These are phyloP conservation scores for Torymus tubicola DNA, from an alignment of 2,888 invertebrate genomes.

Conservation along the genomic window DNA sequence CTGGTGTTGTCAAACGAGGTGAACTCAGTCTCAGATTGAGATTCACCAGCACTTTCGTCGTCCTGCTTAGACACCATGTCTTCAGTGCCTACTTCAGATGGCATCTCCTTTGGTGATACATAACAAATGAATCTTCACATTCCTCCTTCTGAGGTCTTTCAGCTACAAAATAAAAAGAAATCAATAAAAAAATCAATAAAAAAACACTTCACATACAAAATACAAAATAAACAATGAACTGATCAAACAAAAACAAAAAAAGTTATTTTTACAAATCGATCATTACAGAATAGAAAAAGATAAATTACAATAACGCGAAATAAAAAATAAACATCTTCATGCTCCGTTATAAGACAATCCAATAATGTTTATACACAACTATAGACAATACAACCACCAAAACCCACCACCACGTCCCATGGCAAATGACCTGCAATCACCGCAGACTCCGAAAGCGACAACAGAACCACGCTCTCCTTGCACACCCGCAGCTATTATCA, in stretches of 20 bases:
- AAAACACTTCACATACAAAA: neutral
- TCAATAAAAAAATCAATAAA: slow-evolving; percentile 1
- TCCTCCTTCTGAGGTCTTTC: slow-evolving; percentile 11
- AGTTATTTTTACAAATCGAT: neutral
- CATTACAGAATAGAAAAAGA: too few species aligned
- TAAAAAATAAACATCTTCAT: too few species aligned
- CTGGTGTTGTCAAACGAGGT: slow-evolving; percentile 52
- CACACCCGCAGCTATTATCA: too few species aligned
- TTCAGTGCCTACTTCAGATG: slow-evolving; percentile 65
- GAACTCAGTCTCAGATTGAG: slow-evolving; percentile 59
- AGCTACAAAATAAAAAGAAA: slow-evolving; percentile 17
- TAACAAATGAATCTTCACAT: slow-evolving; percentile 27
- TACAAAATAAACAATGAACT: neutral
- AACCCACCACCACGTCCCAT: neutral
- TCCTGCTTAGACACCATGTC: slow-evolving; percentile 65
- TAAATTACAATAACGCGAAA: too few species aligned
- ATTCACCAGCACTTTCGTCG: slow-evolving; percentile 61
- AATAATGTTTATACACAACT: too few species aligned
- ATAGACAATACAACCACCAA: neutral
- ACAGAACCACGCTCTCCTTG: too few species aligned
- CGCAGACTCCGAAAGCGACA: too few species aligned
- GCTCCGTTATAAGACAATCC: too few species aligned
- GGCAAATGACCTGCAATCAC: neutral
- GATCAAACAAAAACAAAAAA: neutral
- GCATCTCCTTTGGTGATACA: slow-evolving; percentile 64